Evolutionary conservation across 2,888 invertebrate species (phyloP).

Genomic region (Cantharis rustica): DNA sequence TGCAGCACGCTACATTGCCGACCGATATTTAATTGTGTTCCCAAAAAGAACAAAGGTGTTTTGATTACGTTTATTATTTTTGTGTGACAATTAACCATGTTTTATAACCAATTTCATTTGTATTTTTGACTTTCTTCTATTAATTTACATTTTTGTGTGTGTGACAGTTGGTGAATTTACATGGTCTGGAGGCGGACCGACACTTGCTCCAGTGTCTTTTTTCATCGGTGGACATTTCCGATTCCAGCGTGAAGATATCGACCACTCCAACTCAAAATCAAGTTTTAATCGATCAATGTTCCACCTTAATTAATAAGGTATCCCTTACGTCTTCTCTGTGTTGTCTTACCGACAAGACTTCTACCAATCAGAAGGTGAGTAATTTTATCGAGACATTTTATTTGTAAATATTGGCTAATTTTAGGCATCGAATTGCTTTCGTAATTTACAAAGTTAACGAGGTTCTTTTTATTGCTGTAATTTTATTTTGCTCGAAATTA

Average conservation of each 20-base stretch:
- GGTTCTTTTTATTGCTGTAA: no score
- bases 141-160: constrained; percentile 47
- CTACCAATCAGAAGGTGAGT: constrained; percentile 73
- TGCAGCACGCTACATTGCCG: constrained; percentile 39
- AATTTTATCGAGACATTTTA: background rate
- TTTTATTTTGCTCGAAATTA: no score
- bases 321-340: constrained; percentile 87
- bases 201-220: constrained; percentile 95
- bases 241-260: constrained; percentile 64
- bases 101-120: constrained; percentile 28
- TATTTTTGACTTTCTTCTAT: constrained; percentile 17
- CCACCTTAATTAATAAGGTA: constrained; percentile 80
- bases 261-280: constrained; percentile 67
- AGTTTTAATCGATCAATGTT: constrained; percentile 78
- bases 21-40: constrained; percentile 34
- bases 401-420: background rate
- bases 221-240: constrained; percentile 83
- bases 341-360: constrained; percentile 83
- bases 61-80: constrained; percentile 41
- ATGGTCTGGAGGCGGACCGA: constrained; percentile 96
- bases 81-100: constrained; percentile 10
- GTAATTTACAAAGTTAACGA: background rate
- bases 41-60: constrained; percentile 50
- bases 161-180: constrained; percentile 80
- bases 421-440: background rate